phyloP scores from a whole-genome alignment of 2,113 vertebrate species.

The Delphinus delphis region DNA sequence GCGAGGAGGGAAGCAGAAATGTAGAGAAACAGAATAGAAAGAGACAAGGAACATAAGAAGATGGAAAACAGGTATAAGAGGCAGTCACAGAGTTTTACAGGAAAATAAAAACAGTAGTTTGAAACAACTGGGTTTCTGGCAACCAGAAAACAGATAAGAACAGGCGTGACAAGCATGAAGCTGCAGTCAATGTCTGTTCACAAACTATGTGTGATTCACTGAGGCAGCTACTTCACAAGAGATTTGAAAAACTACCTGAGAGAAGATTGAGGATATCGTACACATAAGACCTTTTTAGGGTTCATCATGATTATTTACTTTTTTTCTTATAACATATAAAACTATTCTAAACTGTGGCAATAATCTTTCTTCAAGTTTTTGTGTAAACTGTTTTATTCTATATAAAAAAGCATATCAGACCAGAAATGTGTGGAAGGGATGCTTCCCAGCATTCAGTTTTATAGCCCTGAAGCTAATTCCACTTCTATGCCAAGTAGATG shows the following conservation, averaged over 20 bases:
- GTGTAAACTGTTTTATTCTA: constrained; percentile 43
- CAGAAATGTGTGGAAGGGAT: constrained; percentile 38
- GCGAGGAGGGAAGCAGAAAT: constrained; percentile 19
- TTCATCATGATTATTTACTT: constrained; percentile 64
- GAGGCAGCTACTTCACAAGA: constrained; percentile 45
- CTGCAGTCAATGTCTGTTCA: constrained; percentile 1
- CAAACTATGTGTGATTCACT: constrained; percentile 33
- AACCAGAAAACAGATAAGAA: constrained; percentile 8
- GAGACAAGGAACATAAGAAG: background rate
- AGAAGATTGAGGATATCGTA: background rate
- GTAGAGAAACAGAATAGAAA: background rate
- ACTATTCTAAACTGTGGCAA: constrained; percentile 19
- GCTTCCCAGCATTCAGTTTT: constrained; percentile 59
- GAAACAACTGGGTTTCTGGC: background rate
- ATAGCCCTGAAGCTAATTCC: constrained; percentile 61
- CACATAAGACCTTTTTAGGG: constrained; percentile 22
- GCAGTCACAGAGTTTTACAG: background rate
- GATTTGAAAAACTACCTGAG: constrained; percentile 21
- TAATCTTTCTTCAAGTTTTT: constrained; percentile 7
- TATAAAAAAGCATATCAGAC: constrained; percentile 45
- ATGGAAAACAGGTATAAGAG: background rate
- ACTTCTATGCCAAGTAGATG: constrained; percentile 65
- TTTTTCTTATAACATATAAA: constrained; percentile 48
- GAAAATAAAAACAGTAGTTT: constrained; percentile 45
- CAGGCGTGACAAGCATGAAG: background rate